Evolutionary conservation across 2,113 vertebrate species (phyloP).

Genomic region (Sinocyclocheilus maitianheensis): DNA sequence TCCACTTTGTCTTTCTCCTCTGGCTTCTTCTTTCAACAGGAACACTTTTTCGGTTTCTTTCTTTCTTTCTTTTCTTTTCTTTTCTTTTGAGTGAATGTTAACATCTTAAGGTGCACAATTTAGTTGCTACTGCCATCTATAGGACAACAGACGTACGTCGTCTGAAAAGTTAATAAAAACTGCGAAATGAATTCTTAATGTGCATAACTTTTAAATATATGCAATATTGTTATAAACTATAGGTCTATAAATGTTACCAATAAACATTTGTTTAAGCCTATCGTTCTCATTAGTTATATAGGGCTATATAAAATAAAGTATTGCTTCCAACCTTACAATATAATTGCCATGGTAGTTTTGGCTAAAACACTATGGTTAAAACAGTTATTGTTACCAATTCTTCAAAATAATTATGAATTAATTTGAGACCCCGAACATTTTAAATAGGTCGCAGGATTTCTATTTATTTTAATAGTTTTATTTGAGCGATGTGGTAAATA

Average conservation of each 20-base stretch:
- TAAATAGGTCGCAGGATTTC: neutral
- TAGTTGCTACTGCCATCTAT: conserved; percentile 30
- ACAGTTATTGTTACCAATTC: neutral
- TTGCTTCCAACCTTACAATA: neutral
- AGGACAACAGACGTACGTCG: neutral
- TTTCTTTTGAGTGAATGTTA: neutral
- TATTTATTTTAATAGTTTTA: neutral
- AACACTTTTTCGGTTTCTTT: neutral
- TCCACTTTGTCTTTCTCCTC: neutral
- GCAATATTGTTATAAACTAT: neutral
- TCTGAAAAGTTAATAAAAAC: neutral
- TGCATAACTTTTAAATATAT: neutral
- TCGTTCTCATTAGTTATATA: neutral
- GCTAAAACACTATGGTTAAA: neutral
- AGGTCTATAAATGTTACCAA: neutral
- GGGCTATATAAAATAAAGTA: neutral
- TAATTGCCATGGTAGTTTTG: neutral
- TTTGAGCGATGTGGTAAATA: neutral
- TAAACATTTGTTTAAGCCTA: neutral
- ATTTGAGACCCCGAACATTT: neutral
- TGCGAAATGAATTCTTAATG: neutral
- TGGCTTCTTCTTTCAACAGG: neutral
- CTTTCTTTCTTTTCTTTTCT: neutral
- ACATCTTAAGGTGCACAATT: neutral
- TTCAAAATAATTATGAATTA: neutral